A percentile compares a stretch with the other conserved stretches of the same genome.
These are phyloP conservation scores for Malurus melanocephalus DNA, from an alignment of 2,113 vertebrate genomes.

Conservation along the genomic window DNA sequence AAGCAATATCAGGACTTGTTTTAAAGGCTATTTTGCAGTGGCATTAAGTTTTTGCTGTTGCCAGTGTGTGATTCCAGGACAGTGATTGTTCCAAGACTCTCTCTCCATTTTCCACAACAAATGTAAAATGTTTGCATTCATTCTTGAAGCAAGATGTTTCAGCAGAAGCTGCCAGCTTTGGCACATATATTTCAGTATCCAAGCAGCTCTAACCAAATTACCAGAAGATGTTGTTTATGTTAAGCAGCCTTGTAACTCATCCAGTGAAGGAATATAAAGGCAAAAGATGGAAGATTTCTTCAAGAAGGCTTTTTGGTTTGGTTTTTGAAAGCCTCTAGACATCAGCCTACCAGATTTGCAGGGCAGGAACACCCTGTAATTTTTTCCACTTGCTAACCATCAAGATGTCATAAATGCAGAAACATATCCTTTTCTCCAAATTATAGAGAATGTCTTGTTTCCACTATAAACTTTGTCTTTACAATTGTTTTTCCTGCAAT, in stretches of 20 bases:
- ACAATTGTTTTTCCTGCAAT: constrained; percentile 30
- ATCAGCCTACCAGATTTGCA: not conserved
- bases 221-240: not conserved
- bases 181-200: not conserved
- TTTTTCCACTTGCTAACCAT: constrained; percentile 30
- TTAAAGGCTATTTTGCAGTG: not conserved
- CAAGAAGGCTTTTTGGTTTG: not conserved
- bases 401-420: constrained; percentile 32
- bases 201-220: not conserved
- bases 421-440: constrained; percentile 51
- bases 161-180: not conserved
- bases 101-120: not conserved
- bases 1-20: not conserved
- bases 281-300: not conserved
- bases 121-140: fast-evolving
- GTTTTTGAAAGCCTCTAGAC: not conserved
- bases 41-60: not conserved
- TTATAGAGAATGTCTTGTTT: constrained; percentile 43
- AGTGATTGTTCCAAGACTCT: not conserved
- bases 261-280: not conserved
- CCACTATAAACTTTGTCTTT: constrained; percentile 13
- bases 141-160: not conserved
- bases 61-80: not conserved
- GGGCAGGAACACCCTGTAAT: constrained; percentile 28
- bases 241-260: not conserved